Evolutionary conservation across 2,888 invertebrate species (phyloP).

Genomic region (Rotaria socialis): DNA sequence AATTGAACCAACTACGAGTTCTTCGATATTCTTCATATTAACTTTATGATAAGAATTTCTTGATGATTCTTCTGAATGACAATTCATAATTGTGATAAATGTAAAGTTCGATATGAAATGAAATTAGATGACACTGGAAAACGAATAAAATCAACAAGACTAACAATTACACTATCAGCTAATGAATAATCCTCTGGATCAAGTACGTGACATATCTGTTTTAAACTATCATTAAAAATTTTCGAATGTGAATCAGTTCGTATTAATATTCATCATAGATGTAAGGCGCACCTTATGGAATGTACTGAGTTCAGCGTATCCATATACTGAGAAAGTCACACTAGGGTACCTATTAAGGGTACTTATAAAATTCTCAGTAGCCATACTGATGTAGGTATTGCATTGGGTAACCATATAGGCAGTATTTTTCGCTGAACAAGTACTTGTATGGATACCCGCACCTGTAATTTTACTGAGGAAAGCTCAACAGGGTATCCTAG

Average conservation of each 20-base stretch:
- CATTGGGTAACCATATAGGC: too few relatives aligned
- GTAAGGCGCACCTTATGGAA: too few relatives aligned
- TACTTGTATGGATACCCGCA: too few relatives aligned
- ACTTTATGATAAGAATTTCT: background rate
- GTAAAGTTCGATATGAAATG: background rate
- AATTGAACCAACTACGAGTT: background rate
- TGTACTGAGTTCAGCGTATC: too few relatives aligned
- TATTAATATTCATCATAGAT: too few relatives aligned
- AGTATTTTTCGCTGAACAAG: too few relatives aligned
- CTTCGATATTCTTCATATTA: background rate
- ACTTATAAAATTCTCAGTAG: too few relatives aligned
- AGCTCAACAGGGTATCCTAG: too few relatives aligned
- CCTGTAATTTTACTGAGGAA: too few relatives aligned
- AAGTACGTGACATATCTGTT: background rate
- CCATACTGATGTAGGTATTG: too few relatives aligned
- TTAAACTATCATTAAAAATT: background rate
- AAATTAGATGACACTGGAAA: background rate
- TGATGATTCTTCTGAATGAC: background rate
- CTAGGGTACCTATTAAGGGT: too few relatives aligned
- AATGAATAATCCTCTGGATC: background rate
- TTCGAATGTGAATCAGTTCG: background rate
- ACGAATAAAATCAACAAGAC: background rate
- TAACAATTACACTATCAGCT: constrained; percentile 1
- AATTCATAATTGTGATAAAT: background rate
- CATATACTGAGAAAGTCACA: too few relatives aligned